A percentile compares a stretch with the other conserved stretches of the same genome.
phyloP scores from a whole-genome alignment of 2,888 invertebrate species.

The Cephonodes hylas region DNA sequence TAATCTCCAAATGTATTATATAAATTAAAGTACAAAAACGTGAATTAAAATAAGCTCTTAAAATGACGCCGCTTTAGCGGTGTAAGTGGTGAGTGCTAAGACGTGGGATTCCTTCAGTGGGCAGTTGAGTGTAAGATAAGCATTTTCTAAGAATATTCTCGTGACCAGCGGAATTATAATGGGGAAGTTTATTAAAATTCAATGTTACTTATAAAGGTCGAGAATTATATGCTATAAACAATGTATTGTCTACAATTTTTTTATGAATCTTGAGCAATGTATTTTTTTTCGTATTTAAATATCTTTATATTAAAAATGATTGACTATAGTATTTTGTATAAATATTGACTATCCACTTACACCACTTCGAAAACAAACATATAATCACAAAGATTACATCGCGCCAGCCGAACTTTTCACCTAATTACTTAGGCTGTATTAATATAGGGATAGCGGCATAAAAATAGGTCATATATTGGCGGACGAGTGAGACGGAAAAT shows the following conservation, averaged over 20 bases:
- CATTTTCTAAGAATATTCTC: not conserved
- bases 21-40: not conserved
- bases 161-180: conserved; percentile 7
- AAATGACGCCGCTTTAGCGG: not conserved
- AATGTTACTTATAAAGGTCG: not conserved
- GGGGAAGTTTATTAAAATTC: conserved; percentile 1
- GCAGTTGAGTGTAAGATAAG: not conserved
- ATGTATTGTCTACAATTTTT: not conserved
- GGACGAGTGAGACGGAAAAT: conserved; percentile 69
- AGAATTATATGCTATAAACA: not conserved
- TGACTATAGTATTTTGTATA: too few relatives aligned
- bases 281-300: not conserved
- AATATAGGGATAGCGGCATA: conserved; percentile 78
- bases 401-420: conserved; percentile 63
- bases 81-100: not conserved
- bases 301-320: not conserved
- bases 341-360: not conserved
- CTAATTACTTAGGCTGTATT: conserved; percentile 78
- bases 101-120: not conserved
- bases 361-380: conserved; percentile 26
- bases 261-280: not conserved
- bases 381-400: conserved; percentile 47
- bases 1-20: too few relatives aligned
- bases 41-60: not conserved
- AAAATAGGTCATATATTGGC: conserved; percentile 82